phyloP scores from a whole-genome alignment of 2,113 vertebrate species.

The Caretta caretta region DNA sequence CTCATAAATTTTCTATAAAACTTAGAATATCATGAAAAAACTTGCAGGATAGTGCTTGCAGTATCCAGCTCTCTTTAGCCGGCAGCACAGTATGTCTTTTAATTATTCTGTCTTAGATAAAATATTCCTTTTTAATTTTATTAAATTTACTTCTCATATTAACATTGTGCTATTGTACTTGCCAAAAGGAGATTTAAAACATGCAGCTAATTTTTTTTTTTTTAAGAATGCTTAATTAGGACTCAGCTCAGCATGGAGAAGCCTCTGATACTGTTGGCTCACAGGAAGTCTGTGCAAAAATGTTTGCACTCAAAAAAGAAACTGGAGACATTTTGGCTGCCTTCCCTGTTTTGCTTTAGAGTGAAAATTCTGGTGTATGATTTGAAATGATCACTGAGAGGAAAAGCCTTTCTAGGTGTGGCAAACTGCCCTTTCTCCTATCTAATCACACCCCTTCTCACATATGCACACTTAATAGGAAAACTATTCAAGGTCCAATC shows the following conservation, averaged over 20 bases:
- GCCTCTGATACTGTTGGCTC: slow-evolving; percentile 8
- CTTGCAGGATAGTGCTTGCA: slow-evolving; percentile 38
- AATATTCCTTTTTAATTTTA: slow-evolving; percentile 68
- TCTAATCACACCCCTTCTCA: neutral
- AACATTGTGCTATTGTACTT: slow-evolving; percentile 66
- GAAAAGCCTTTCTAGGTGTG: neutral
- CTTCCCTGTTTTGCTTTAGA: slow-evolving; percentile 50
- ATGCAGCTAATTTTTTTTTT: slow-evolving; percentile 65
- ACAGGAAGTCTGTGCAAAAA: slow-evolving; percentile 26
- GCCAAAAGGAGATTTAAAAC: slow-evolving; percentile 70
- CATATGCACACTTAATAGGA: neutral
- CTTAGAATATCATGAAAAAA: slow-evolving; percentile 21
- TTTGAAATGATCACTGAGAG: slow-evolving; percentile 10
- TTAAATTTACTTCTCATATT: slow-evolving; percentile 74
- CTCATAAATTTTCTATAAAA: neutral
- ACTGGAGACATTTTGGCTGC: slow-evolving; percentile 4
- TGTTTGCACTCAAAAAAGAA: slow-evolving; percentile 35
- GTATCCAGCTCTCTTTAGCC: slow-evolving; percentile 55
- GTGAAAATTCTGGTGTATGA: slow-evolving; percentile 29
- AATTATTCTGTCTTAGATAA: slow-evolving; percentile 74
- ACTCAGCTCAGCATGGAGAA: slow-evolving; percentile 49
- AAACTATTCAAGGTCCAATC: neutral
- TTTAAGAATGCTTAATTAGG: slow-evolving; percentile 69
- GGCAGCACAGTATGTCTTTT: slow-evolving; percentile 68
- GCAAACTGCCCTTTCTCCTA: neutral